Base-by-base conservation (phyloP, 2,888 invertebrate species). In the Drosophila subquinaria region DNA sequence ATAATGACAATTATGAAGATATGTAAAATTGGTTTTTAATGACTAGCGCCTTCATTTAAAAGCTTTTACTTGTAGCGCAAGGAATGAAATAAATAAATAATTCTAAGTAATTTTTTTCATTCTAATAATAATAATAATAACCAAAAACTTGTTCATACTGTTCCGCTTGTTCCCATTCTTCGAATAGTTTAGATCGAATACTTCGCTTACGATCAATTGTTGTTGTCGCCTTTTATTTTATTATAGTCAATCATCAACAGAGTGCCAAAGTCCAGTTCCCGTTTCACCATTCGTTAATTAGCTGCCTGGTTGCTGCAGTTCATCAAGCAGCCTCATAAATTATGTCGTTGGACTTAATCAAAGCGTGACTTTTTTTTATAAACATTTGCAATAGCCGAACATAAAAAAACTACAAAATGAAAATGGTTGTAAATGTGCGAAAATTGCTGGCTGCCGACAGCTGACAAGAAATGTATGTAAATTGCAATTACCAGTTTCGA, bases 401-500 rank as follows among this genome's bases (percentile, higher is more conserved):
- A 27, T 5, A 48, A 55, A 20, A 17, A 55, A 53, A 50, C 40
- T 56, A 45, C 42, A 9, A 63, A 61, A 59, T 48, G 57, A 60
- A 73, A 73, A 73, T 73, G 63, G 60, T 73, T 69, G 64, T 75
- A 75, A 79, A 79, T 75, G 76, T 69, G 69, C 76, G 67, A 69
- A 79, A 82, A 82, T 80, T 80, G 82, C 72, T 66, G 78, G 74
- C 64, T 73, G 76, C 56, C 70, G 73, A 73, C 80, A 80, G 82
- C 80, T 80, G 80, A 79, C 82, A 79, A 71, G 56, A 56, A 77
- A 83, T 81, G 71, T 83, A 81, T 81, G 80, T 73, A 83, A 81
- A 81, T 81, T 80, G 77, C 81, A 82, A 82, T 82, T 69, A 73
- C 77, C 75, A 66, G 79, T 75, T 75, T 47, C 72, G 69, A 63